Evolutionary conservation across 2,888 invertebrate genomes (phyloP).

Genomic region (Bombylius major): DNA sequence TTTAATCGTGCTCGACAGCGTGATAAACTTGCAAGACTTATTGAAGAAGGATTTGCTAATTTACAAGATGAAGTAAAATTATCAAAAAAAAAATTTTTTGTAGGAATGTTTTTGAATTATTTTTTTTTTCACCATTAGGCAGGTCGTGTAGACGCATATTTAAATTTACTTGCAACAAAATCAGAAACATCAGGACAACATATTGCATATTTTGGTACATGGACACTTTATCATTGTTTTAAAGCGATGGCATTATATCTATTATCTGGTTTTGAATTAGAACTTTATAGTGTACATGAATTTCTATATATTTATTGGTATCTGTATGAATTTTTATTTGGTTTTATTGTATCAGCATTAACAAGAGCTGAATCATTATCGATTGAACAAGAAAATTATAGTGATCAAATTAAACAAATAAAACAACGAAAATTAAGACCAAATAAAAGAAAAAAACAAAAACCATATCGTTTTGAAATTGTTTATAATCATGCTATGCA

Average conservation of each 20-base stretch:
- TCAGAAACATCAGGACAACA: constrained; percentile 57
- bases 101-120: not conserved
- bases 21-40: constrained; percentile 77
- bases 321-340: constrained; percentile 85
- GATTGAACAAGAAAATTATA: constrained; percentile 56
- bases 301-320: constrained; percentile 96
- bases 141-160: constrained; percentile 75
- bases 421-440: constrained; percentile 36
- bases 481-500: constrained; percentile 84
- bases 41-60: constrained; percentile 75
- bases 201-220: constrained; percentile 80
- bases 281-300: constrained; percentile 91
- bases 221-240: constrained; percentile 90
- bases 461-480: constrained; percentile 69
- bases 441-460: constrained; percentile 47
- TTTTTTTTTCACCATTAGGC: constrained; percentile 43
- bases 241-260: constrained; percentile 88
- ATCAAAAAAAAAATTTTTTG: not conserved
- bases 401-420: constrained; percentile 29
- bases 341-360: constrained; percentile 84
- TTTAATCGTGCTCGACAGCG: constrained; percentile 92
- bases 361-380: constrained; percentile 78
- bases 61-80: constrained; percentile 75
- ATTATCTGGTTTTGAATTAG: constrained; percentile 87
- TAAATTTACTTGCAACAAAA: constrained; percentile 51